phyloP scores from a whole-genome alignment of 2,113 vertebrate species.

The Centropus bengalensis region DNA sequence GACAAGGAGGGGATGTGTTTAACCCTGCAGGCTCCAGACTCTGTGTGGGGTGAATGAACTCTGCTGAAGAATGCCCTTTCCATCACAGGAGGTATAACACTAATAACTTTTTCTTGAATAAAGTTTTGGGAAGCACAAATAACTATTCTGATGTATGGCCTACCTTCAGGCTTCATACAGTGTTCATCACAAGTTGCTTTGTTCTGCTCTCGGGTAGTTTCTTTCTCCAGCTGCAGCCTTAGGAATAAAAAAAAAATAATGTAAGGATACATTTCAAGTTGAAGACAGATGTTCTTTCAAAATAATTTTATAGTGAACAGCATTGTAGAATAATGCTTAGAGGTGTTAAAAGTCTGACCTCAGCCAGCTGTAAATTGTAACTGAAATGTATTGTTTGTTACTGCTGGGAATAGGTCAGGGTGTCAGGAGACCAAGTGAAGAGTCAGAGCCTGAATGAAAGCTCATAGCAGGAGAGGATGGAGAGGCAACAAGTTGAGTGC shows the following conservation, averaged over 20 bases:
- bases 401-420: background rate
- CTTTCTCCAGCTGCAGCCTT: background rate
- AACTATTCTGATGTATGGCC: background rate
- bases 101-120: background rate
- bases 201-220: background rate
- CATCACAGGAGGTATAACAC: background rate
- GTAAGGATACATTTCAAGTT: background rate
- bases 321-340: background rate
- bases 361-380: background rate
- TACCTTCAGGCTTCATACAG: background rate
- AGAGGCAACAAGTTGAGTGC: background rate
- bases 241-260: background rate
- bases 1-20: background rate
- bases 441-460: background rate
- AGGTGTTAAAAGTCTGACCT: background rate
- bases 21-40: background rate
- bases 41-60: background rate
- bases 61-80: fast-evolving
- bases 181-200: background rate
- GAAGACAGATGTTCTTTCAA: background rate
- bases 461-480: background rate
- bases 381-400: background rate
- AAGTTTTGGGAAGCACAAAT: background rate
- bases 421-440: background rate
- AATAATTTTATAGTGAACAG: background rate